A percentile compares a stretch with the other conserved stretches of the same genome.
Evolutionary conservation across 2,888 invertebrate species (phyloP).

Genomic region (Pegoplata infirma): DNA sequence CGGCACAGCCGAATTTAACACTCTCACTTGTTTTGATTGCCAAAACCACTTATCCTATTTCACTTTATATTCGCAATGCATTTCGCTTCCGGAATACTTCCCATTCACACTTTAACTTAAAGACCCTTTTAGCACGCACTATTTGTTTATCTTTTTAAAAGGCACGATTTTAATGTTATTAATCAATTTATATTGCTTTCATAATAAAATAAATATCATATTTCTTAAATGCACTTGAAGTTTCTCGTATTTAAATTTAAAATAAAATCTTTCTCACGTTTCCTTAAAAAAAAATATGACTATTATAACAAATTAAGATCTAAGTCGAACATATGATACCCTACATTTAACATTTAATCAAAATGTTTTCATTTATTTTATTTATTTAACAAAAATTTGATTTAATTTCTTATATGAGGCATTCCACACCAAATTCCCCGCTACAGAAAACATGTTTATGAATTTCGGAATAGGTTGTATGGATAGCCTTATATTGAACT

Average conservation of each 20-base stretch:
- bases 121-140: constrained; percentile 28
- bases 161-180: constrained; percentile 26
- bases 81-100: neutral
- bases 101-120: neutral
- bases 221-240: constrained; percentile 23
- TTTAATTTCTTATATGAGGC: too few relatives aligned
- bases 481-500: too few relatives aligned
- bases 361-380: too few relatives aligned
- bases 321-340: neutral
- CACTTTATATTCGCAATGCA: too few relatives aligned
- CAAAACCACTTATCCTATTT: too few relatives aligned
- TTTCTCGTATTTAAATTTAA: neutral
- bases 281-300: neutral
- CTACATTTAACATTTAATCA: neutral
- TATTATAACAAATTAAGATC: neutral
- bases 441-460: too few relatives aligned
- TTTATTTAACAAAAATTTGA: too few relatives aligned
- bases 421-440: too few relatives aligned
- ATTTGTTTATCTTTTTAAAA: constrained; percentile 7
- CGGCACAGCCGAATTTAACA: too few relatives aligned
- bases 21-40: too few relatives aligned
- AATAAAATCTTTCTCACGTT: constrained; percentile 29
- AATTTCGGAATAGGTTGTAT: too few relatives aligned
- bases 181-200: constrained; percentile 15
- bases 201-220: constrained; percentile 22